These are phyloP conservation scores for Lophura nycthemera DNA, from an alignment of 2,113 vertebrate species.

Conservation along the genomic window DNA sequence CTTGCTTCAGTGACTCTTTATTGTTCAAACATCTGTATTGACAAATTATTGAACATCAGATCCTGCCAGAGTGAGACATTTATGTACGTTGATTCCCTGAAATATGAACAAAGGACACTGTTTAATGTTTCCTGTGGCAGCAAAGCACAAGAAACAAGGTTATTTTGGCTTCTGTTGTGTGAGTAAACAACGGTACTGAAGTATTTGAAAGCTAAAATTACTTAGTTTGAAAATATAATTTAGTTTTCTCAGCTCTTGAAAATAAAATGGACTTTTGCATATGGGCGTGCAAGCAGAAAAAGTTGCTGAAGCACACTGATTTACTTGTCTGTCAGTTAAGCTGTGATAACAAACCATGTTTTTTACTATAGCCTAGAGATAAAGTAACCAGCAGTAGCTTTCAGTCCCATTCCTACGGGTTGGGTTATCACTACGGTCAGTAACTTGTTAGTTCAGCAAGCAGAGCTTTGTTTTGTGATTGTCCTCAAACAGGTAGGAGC, in stretches of 20 bases:
- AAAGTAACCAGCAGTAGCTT: background rate
- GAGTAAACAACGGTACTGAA: background rate
- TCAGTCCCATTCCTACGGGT: rapidly evolving
- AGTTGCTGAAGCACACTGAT: background rate
- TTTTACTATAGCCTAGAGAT: background rate
- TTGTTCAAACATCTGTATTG: background rate
- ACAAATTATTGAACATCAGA: background rate
- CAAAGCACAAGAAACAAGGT: background rate
- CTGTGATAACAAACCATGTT: background rate
- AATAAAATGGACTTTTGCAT: background rate
- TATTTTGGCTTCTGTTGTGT: background rate
- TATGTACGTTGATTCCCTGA: background rate
- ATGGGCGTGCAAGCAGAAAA: background rate
- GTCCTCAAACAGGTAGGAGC: rapidly evolving
- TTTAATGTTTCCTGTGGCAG: background rate
- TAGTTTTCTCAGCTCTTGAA: background rate
- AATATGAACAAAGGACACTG: background rate
- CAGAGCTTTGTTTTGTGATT: background rate
- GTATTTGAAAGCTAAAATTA: background rate
- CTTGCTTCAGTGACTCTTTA: background rate
- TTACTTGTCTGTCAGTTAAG: background rate
- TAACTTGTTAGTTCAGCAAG: rapidly evolving
- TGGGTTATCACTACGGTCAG: background rate
- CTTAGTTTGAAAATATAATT: background rate
- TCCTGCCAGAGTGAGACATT: background rate